These are phyloP conservation scores for Acanthoscelides obtectus DNA, from an alignment of 2,888 invertebrate genomes.

Conservation along the genomic window DNA sequence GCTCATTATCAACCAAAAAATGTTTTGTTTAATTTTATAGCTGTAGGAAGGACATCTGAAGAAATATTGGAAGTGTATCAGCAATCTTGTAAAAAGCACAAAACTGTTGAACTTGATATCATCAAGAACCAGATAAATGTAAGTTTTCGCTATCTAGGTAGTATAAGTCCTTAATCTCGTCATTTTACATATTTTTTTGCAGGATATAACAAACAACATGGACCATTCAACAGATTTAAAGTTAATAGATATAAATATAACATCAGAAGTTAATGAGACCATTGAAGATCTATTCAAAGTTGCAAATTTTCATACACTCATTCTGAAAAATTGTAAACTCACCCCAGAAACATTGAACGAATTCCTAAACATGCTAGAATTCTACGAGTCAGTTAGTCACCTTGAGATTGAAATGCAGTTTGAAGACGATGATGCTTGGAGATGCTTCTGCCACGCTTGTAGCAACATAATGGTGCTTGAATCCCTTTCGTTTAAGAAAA, in stretches of 20 bases:
- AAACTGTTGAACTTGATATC: constrained; percentile 36
- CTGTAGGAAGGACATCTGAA: constrained; percentile 26
- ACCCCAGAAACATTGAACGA: constrained; percentile 38
- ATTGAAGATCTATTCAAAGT: constrained; percentile 40
- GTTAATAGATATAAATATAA: constrained; percentile 35
- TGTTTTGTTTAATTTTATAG: constrained; percentile 13
- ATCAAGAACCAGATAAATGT: constrained; percentile 34
- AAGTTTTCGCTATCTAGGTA: constrained; percentile 12
- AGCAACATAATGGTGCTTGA: constrained; percentile 34
- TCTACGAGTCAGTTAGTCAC: constrained; percentile 39
- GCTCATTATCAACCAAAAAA: too few relatives aligned
- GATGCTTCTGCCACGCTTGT: constrained; percentile 36
- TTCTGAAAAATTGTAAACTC: constrained; percentile 38
- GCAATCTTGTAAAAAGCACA: constrained; percentile 34
- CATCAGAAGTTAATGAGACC: constrained; percentile 41
- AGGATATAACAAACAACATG: constrained; percentile 41
- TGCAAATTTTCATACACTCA: constrained; percentile 38
- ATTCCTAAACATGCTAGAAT: constrained; percentile 41
- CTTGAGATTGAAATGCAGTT: constrained; percentile 37
- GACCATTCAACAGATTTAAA: constrained; percentile 40
- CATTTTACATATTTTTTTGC: constrained; percentile 15
- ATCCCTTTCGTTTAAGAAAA: constrained; percentile 36
- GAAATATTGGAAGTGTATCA: constrained; percentile 33
- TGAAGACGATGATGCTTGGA: constrained; percentile 39
- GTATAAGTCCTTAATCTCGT: background rate